Conservation (phyloP, 2,113 vertebrate genomes). For the Triplophysa rosa region DNA sequence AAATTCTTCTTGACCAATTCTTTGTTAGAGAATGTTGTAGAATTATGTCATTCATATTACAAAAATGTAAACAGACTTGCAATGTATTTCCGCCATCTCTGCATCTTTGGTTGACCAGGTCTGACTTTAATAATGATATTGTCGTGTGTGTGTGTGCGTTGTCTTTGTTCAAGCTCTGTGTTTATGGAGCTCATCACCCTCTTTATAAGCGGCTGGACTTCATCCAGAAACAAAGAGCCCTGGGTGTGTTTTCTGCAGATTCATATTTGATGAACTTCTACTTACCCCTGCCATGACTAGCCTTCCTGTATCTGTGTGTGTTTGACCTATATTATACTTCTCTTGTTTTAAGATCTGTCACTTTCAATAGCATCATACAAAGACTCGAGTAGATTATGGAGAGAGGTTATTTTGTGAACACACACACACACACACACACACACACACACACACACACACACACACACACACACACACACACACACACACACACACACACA, state of each 20-base stretch:
- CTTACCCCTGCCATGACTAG: constrained; percentile 17
- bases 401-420: constrained; percentile 8
- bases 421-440: constrained; percentile 48
- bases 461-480: too few species aligned
- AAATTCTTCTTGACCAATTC: too few species aligned
- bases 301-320: constrained; percentile 22
- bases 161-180: too few species aligned
- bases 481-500: too few species aligned
- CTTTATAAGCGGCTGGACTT: constrained; percentile 11
- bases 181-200: background rate
- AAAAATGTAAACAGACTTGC: too few species aligned
- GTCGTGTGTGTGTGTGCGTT: too few species aligned
- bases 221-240: constrained; percentile 5
- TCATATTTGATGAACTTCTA: constrained; percentile 43
- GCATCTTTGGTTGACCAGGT: too few species aligned
- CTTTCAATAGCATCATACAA: constrained; percentile 24
- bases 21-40: too few species aligned
- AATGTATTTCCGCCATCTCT: too few species aligned
- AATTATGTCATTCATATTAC: too few species aligned
- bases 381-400: constrained; percentile 24
- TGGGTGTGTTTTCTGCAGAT: constrained; percentile 24
- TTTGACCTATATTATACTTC: constrained; percentile 50
- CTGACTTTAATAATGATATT: too few species aligned
- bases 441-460: constrained; percentile 28
- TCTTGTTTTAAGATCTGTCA: constrained; percentile 26